phyloP scores from a whole-genome alignment of 2,113 vertebrate genomes.

The Camelus bactrianus region DNA sequence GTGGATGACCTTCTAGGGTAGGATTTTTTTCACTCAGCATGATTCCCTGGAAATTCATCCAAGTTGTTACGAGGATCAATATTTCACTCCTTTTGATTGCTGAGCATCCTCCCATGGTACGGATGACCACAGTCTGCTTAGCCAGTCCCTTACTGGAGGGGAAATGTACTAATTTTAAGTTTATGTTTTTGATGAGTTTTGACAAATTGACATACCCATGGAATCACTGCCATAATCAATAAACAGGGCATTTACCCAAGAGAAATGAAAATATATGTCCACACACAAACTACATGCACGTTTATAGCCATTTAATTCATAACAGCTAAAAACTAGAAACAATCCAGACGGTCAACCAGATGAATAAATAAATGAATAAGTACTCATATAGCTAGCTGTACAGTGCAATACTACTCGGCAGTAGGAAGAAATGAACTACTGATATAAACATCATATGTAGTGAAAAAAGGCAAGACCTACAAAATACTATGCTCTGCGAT shows the following conservation, averaged over 20 bases:
- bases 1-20: not conserved
- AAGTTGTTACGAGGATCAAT: not conserved
- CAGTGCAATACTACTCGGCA: not conserved
- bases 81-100: not conserved
- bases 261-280: not conserved
- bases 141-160: not conserved
- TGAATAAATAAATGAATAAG: not conserved
- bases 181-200: constrained; percentile 8
- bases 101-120: not conserved
- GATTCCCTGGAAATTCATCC: not conserved
- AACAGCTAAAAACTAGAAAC: not conserved
- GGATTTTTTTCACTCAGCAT: not conserved
- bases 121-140: not conserved
- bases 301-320: not conserved
- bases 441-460: not conserved
- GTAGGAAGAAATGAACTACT: not conserved
- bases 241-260: not conserved
- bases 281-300: not conserved
- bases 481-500: not conserved
- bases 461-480: not conserved
- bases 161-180: not conserved
- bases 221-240: not conserved
- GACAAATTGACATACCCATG: not conserved
- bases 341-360: not conserved
- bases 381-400: not conserved